A percentile compares a stretch with the other conserved stretches of the same genome.
Evolutionary conservation across 92 coral and sea anemone genomes (phyloP).

Genomic region (Galaxea fascicularis): DNA sequence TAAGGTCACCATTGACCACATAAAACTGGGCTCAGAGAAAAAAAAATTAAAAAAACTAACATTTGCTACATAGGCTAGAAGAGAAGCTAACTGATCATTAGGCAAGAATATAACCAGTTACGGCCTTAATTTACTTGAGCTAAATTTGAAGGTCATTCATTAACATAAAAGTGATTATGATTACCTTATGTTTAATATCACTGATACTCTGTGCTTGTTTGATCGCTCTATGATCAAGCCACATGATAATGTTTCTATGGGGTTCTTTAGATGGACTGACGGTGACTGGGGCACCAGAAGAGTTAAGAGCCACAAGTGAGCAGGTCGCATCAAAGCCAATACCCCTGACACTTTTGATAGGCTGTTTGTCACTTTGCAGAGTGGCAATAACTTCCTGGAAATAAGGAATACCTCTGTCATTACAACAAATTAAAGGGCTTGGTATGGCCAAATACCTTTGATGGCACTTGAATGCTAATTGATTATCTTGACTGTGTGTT

Average conservation of each 20-base stretch:
- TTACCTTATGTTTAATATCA: conserved; percentile 60
- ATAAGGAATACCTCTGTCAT: neutral
- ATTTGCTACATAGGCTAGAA: too few relatives aligned
- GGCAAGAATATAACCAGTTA: neutral
- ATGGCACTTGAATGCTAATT: too few relatives aligned
- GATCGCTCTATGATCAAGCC: conserved; percentile 95
- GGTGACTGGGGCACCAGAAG: conserved; percentile 74
- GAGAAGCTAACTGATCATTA: too few relatives aligned
- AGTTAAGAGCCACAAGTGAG: conserved; percentile 83
- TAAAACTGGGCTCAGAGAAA: too few relatives aligned
- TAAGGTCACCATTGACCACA: too few relatives aligned
- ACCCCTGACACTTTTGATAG: conserved; percentile 61
- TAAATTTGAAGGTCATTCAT: neutral
- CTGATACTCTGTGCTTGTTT: conserved; percentile 84
- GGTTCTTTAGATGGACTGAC: conserved; percentile 72
- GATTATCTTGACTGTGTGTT: too few relatives aligned
- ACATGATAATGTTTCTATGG: conserved; percentile 82
- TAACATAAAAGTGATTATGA: neutral
- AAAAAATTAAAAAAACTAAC: too few relatives aligned
- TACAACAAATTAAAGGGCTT: too few relatives aligned
- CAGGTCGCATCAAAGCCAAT: conserved; percentile 99
- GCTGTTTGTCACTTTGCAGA: conserved; percentile 27
- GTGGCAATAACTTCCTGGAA: conserved; percentile 19
- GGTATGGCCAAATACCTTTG: too few relatives aligned
- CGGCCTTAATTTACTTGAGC: too few relatives aligned